phyloP scores from a whole-genome alignment of 2,113 vertebrate species.

The Tragulus kanchil region DNA sequence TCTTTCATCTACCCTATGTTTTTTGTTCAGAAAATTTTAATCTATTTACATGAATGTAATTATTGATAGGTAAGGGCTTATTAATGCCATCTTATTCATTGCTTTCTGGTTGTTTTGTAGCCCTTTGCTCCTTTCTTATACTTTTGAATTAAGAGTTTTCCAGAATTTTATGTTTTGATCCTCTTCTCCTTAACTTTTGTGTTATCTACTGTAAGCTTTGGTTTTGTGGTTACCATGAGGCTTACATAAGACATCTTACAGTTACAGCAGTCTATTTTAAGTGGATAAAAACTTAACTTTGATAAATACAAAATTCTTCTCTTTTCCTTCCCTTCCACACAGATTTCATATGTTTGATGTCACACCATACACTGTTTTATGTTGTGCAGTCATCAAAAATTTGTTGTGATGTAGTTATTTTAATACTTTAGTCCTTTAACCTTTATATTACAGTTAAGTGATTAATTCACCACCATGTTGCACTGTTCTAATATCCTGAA shows the following conservation, averaged over 20 bases:
- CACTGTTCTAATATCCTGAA: neutral
- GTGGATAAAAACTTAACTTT: neutral
- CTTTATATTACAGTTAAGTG: neutral
- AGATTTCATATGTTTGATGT: neutral
- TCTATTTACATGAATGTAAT: neutral
- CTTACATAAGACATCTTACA: neutral
- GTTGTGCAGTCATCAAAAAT: neutral
- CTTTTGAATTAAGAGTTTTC: neutral
- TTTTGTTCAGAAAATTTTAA: neutral
- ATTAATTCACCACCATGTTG: neutral
- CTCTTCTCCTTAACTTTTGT: neutral
- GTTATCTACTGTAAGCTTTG: neutral
- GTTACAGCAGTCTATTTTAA: neutral
- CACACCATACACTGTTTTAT: neutral
- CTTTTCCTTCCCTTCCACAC: neutral
- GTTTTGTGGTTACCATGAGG: neutral
- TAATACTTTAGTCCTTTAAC: neutral
- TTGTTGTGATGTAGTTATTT: neutral
- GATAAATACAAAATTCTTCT: neutral
- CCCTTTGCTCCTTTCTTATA: neutral
- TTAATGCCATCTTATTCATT: neutral
- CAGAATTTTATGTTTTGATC: neutral
- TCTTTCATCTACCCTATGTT: neutral
- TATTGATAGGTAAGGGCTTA: neutral
- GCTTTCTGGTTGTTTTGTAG: neutral